Evolutionary conservation across 2,113 vertebrate species (phyloP), one percentile per base, ranked within the genome.

Genomic region (Lutjanus erythropterus): DNA sequence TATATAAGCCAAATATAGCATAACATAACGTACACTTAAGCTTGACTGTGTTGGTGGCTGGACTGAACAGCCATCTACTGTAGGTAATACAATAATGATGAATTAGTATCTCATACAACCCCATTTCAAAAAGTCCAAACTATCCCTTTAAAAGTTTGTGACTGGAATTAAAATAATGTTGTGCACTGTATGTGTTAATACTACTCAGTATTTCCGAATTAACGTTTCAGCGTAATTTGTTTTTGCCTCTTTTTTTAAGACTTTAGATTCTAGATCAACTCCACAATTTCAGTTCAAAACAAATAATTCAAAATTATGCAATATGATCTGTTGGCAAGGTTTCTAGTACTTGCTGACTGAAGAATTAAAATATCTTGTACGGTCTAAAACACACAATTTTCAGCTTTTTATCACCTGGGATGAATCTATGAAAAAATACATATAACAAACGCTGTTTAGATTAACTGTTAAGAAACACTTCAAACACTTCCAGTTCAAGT

Each of bases 401-500:
- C 25, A 78, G 33, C 55, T 41, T 39, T 81, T 19, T 6, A 74
- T 31, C 27, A 39, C 25, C 61, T 31, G 14, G 1, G 21, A 12
- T 25, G 3, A 15, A 72, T 3, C 0, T 68, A 56, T 66, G 27
- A 60, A 58, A 37, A 33, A n/a, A n/a, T n/a, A n/a, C n/a, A n/a
- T n/a, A n/a, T n/a, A n/a, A n/a, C n/a, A n/a, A n/a, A n/a, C n/a
- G n/a, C n/a, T n/a, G n/a, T n/a, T n/a, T n/a, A n/a, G n/a, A n/a
- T n/a, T 0, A 53, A 67, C 46, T 23, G 37, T 25, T 8, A 35
- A 27, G 4, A 71, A 44, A 12, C 58, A 47, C 69, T 71, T 39
- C 39, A 66, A 47, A 46, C 18, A 49, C 29, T 16, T 16, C 31
- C 18, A 69, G 31, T 65, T 78, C 78, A 81, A 71, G 71, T 76